Base-by-base conservation (phyloP, 1,140 invertebrate genomes). In the Aphis gossypii region DNA sequence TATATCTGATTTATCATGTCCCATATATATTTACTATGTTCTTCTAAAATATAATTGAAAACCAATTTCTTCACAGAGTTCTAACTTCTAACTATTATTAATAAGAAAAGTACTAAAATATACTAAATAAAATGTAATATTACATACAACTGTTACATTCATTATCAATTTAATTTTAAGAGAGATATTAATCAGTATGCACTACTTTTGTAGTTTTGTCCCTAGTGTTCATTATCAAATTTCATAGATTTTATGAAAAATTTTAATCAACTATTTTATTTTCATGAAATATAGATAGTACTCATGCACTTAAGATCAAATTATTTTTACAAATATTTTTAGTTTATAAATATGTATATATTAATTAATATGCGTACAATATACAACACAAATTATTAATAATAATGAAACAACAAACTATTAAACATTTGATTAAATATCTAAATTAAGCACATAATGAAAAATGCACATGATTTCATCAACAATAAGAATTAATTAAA, bases 81-180 rank as follows among this genome's bases (percentile, higher is more conserved):
- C n/a, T n/a, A 76, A 76, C 60, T 76, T 76, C 30, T 76, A 76
- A 76, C 60, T 76, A 76, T n/a, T 76, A 76, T 76, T 76, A 76
- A n/a, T n/a, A 76, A 76, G 60, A n/a, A 76, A n/a, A 76, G 6
- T 35, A 76, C 11, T n/a, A 76, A 76, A 76, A 76, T 76, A 76
- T 5, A 76, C 30, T 76, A 76, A 76, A n/a, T 76, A 76, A 18
- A 6, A 7, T 76, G n/a, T 35, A 76, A 76, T 4, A 76, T 76
- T n/a, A 5, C 4, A n/a, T 68, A n/a, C 60, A 68, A 30, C 30
- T 30, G 11, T 56, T 30, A 60, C 25, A 60, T 68, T 60, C 25
- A 60, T 30, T 11, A 30, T 30, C 25, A 60, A 60, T 30, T 60
- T 68, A 14, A 68, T n/a, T 68, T 68, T 68, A n/a, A n/a, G 3